Evolutionary conservation across 2,797 vertebrate species (phyloP), one percentile per base, ranked within the genome.

Genomic region (Melanotaenia trifasciata): DNA sequence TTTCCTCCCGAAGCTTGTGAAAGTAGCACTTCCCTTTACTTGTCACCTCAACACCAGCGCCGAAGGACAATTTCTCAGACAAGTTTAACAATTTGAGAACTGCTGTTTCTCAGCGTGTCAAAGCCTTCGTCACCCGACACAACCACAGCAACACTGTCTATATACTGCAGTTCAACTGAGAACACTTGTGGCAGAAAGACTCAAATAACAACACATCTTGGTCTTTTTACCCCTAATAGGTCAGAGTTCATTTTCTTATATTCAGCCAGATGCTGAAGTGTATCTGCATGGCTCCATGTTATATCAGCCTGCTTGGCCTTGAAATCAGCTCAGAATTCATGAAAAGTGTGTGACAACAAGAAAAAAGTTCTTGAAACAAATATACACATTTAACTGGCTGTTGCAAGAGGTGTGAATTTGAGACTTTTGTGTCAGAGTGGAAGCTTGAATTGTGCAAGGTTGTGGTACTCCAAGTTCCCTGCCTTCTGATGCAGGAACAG

Each of bases 21-120:
- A 81, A 85, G 47, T 43, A 59, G 30, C 60, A 63, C 67, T 20
- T 76, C 58, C 65, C n/a, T 67, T 13, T 47, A 6, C 18, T 5
- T 69, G 45, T 6, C 0, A 6, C n/a, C 69, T 18, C 71, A 72
- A 76, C 33, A 4, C 24, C 36, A 0, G 22, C 58, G 47, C 67
- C 62, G 26, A 20, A 47, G 79, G 74, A 70, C 64, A 30, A 80
- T 79, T 80, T 83, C 62, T 70, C 68, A 59, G 45, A 51, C 28
- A 45, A 10, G 35, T 63, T 64, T 77, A 50, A 64, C 63, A 65
- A 8, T 62, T 38, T 60, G 43, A 84, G 58, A 59, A 54, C 45
- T 36, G 38, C 47, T 64, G 12, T 62, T 57, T 77, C 67, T 73
- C 68, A 80, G 24, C 24, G 6, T 35, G 54, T 70, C 62, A 64